Conservation (phyloP, 23 tunicate species). For the Botrylloides violaceus region DNA sequence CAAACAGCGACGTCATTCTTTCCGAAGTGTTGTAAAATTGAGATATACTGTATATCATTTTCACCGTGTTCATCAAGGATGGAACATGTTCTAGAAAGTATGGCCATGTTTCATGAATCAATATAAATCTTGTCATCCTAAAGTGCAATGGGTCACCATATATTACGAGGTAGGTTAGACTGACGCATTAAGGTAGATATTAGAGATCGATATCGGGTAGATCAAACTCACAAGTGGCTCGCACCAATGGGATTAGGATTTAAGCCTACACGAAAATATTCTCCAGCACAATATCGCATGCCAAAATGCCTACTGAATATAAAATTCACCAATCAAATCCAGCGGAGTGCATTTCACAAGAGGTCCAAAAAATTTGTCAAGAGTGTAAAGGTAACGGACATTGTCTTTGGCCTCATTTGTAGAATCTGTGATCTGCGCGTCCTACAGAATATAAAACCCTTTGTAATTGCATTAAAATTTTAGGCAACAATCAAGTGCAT, state of each 20-base stretch:
- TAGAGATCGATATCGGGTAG: too few relatives aligned
- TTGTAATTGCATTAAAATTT: neutral
- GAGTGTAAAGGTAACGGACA: conserved; percentile 67
- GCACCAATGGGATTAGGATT: too few relatives aligned
- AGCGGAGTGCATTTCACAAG: conserved; percentile 73
- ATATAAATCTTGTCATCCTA: too few relatives aligned
- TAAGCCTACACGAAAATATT: too few relatives aligned
- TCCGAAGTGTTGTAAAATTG: conserved; percentile 93
- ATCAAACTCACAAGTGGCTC: too few relatives aligned
- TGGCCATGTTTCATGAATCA: too few relatives aligned
- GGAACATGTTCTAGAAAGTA: conserved; percentile 64
- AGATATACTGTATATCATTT: conserved; percentile 83
- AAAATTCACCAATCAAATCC: conserved; percentile 43
- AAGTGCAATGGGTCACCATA: too few relatives aligned
- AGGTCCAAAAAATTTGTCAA: conserved; percentile 82
- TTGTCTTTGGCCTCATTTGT: conserved; percentile 92
- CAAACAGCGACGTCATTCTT: conserved; percentile 85
- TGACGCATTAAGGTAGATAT: too few relatives aligned
- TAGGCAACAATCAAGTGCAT: neutral
- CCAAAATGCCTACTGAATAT: too few relatives aligned
- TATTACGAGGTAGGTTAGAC: too few relatives aligned
- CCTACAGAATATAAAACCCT: conserved; percentile 7
- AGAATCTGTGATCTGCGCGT: conserved; percentile 65
- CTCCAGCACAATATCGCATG: too few relatives aligned
- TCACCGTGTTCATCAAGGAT: conserved; percentile 51